A percentile compares a stretch with the other conserved stretches of the same genome.
Evolutionary conservation across 53 echinoderm and acorn worm species (phyloP).

Genomic region (Astropecten irregularis): DNA sequence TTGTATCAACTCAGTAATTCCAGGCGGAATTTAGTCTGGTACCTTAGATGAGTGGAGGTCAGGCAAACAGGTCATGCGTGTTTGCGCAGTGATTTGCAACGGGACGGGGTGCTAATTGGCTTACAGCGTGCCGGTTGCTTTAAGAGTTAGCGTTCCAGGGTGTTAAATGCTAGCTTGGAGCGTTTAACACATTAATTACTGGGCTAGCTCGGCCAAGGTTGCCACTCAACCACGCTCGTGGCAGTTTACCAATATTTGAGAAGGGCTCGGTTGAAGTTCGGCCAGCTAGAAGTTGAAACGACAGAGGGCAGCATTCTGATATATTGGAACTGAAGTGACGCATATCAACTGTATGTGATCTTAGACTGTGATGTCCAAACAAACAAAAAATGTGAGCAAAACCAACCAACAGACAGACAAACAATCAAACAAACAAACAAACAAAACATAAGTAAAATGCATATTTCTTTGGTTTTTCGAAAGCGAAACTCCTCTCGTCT

Average conservation of each 20-base stretch:
- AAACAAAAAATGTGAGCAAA: no score
- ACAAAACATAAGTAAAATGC: no score
- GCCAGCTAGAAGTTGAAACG: no score
- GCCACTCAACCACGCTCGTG: slow-evolving; percentile 42
- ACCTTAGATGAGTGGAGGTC: slow-evolving; percentile 3
- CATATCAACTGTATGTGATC: no score
- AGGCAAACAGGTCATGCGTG: slow-evolving; percentile 22
- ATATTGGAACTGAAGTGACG: no score
- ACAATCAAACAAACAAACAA: no score
- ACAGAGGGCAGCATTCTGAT: slow-evolving; percentile 23
- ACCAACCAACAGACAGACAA: no score
- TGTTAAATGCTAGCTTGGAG: slow-evolving; percentile 46
- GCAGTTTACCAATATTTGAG: background rate
- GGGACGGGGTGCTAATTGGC: slow-evolving; percentile 56
- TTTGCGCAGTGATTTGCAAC: slow-evolving; percentile 59
- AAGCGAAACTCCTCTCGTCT: no score
- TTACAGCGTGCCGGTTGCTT: slow-evolving; percentile 35
- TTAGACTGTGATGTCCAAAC: no score
- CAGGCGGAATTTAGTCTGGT: background rate
- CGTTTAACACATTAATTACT: slow-evolving; percentile 57
- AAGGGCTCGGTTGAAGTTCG: no score
- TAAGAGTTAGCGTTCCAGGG: slow-evolving; percentile 43
- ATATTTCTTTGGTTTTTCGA: no score
- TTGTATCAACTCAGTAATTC: slow-evolving; percentile 12
- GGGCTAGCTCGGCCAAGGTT: slow-evolving; percentile 36